A percentile compares a stretch with the other conserved stretches of the same genome.
Conservation (phyloP, 2,113 vertebrate genomes). For the Leptodactylus fuscus region DNA sequence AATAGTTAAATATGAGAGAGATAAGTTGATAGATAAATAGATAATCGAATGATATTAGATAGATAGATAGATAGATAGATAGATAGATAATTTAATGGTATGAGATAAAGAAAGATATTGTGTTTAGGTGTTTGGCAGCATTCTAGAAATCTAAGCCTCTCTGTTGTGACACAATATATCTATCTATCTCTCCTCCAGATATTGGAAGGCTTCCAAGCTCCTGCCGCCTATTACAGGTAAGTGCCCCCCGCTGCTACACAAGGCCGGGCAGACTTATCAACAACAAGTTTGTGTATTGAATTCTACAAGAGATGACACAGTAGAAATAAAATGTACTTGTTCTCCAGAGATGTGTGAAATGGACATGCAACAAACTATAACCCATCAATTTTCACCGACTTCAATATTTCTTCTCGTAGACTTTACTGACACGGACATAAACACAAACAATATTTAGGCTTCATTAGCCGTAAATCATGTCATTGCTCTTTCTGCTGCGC, state of each 20-base stretch:
- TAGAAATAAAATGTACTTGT: neutral
- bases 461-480: conserved; percentile 42
- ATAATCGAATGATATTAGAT: too few species aligned
- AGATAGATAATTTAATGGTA: too few species aligned
- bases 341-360: conserved; percentile 6
- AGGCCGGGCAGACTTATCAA: neutral
- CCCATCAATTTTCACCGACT: neutral
- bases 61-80: too few species aligned
- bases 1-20: too few species aligned
- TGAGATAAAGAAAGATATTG: too few species aligned
- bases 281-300: neutral
- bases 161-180: too few species aligned
- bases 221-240: neutral
- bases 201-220: neutral
- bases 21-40: too few species aligned
- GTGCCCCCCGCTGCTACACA: neutral
- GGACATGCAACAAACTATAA: neutral
- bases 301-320: neutral
- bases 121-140: too few species aligned
- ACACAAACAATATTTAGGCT: neutral
- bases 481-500: neutral
- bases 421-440: neutral
- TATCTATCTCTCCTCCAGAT: neutral
- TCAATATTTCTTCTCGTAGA: neutral
- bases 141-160: too few species aligned